Evolutionary conservation across 2,797 vertebrate genomes (phyloP), one percentile per base, ranked within the genome.

Genomic region (Hyperoplus immaculatus): DNA sequence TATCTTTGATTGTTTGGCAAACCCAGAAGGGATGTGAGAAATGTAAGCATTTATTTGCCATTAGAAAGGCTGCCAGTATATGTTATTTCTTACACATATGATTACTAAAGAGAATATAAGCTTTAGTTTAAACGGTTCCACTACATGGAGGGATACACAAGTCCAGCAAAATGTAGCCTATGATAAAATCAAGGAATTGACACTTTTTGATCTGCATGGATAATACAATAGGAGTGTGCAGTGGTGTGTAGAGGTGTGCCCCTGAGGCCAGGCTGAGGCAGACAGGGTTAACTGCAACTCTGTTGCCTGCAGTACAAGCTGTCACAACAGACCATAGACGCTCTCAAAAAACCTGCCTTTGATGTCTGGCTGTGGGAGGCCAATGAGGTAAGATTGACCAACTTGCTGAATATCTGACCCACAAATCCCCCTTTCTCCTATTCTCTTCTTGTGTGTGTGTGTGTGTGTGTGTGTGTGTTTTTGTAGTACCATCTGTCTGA

Each of bases 341-440:
- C 96, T 1, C 95, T 98, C 58, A 93, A 96, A 90, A 97, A 96
- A 86, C 96, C 96, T 5, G 94, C 95, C 42, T 97, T 97, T 6
- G 95, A 97, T 0, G 93, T 96, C 82, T 98, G 97, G 96, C 94
- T 97, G 60, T 97, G 96, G 97, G 97, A 98, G 78, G 95, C 96
- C 87, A 97, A 96, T 0, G 96, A 97, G 96, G 97, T 97, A 94
- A 93, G 93, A 82, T 75, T 67, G 71, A 85, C n/a, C 7, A 65
- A 13, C 14, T 16, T 2, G 1, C 70, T 83, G n/a, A 68, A 72
- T 62, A 8, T 69, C 80, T 87, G 54, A 82, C 77, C 72, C 77
- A 41, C 50, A 38, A 8, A 18, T 50, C n/a, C 46, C n/a, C 6
- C 74, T 82, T 62, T 58, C 41, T 66, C 36, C 39, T 50, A 64